Evolutionary conservation across 2,888 invertebrate species (phyloP).

Genomic region (Macaria notata): DNA sequence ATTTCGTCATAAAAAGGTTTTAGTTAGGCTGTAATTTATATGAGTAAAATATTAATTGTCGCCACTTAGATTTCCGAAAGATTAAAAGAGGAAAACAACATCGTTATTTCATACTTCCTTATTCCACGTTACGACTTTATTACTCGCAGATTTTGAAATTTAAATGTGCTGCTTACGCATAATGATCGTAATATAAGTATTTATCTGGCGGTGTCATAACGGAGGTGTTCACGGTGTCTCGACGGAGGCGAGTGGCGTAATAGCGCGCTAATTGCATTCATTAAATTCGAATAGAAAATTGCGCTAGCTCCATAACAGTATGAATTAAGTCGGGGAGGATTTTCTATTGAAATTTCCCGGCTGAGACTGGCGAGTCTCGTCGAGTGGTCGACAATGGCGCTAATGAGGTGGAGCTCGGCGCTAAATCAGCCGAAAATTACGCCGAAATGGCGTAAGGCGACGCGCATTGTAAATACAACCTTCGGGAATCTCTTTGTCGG

Average conservation of each 20-base stretch:
- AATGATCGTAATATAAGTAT: constrained; percentile 1
- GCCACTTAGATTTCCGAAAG: no score
- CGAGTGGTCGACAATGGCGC: constrained; percentile 35
- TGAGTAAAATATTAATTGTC: no score
- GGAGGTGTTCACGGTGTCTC: constrained; percentile 10
- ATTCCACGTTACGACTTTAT: neutral
- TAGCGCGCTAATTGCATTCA: constrained; percentile 20
- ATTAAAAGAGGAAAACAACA: constrained; percentile 5
- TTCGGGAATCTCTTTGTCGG: constrained; percentile 25
- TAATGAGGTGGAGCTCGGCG: constrained; percentile 38
- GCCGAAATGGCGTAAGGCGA: constrained; percentile 37
- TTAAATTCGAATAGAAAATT: constrained; percentile 21
- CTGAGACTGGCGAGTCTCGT: constrained; percentile 21
- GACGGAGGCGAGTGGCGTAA: constrained; percentile 14
- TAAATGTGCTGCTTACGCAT: constrained; percentile 9
- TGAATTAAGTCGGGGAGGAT: constrained; percentile 28
- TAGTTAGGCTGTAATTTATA: no score
- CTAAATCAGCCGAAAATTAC: constrained; percentile 41
- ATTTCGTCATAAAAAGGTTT: no score
- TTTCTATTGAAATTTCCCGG: constrained; percentile 31
- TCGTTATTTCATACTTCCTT: constrained; percentile 13
- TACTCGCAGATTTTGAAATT: constrained; percentile 1
- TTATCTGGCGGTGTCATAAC: neutral
- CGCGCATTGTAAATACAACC: constrained; percentile 33
- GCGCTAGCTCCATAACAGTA: constrained; percentile 21